Evolutionary conservation across 1,140 invertebrate species (phyloP), one percentile per base, ranked within the genome.

Genomic region (Riptortus pedestris): DNA sequence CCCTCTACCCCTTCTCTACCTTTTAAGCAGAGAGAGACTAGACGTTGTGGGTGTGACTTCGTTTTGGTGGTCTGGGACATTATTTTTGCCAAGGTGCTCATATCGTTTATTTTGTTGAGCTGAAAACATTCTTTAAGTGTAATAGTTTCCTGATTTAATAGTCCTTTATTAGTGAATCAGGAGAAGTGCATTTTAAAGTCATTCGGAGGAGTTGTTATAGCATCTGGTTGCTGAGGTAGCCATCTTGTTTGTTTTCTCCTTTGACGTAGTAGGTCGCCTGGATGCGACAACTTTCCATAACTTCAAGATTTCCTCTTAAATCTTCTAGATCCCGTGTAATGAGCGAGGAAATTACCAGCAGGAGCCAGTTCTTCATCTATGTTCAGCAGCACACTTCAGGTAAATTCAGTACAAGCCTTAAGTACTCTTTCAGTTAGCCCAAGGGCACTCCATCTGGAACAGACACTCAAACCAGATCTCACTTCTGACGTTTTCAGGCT

Each of bases 201-300:
- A 5, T 38, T 55, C 51, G 24, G 26, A 55, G 51, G 22, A 55
- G 51, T 29, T 27, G 33, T 1, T n/a, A 24, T 57, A 59, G 14
- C 26, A 31, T 29, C 24, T 59, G 28, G 57, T 29, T 59, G 1
- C 22, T 16, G 2, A 16, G 26, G 57, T 9, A 9, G 57, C 57
- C 57, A 59, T 59, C 57, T 59, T 59, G 57, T 59, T 59, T 59
- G 57, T 59, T 59, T 59, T 59, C 31, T 33, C 57, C 26, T 59
- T 59, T 59, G 57, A 59, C 57, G 57, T 31, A 29, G 28, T 38
- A 38, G 33, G 28, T 59, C 57, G 57, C 28, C n/a, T 59, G 18
- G 26, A 59, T 59, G 57, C 57, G 57, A 59, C 57, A 1, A 24
- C n/a, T 33, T 9, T 31, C 57, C 24, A 55, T 18, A 24, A 16